Evolutionary conservation across 2,888 invertebrate species (phyloP), one percentile per base, ranked within the genome.

Genomic region (Dioctria rufipes): DNA sequence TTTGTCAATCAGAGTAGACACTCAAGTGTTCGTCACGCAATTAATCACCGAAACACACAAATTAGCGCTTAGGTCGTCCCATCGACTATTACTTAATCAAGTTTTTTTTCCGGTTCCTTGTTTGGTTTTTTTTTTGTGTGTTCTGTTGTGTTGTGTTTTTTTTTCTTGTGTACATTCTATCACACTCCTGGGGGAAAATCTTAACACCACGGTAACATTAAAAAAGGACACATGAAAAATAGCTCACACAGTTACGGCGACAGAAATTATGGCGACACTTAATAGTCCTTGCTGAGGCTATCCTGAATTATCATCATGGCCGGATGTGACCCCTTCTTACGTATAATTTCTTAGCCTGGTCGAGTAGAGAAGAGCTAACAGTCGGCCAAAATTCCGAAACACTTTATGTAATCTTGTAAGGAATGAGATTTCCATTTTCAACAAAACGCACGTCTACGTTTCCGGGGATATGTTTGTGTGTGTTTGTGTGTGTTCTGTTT

Each of bases 201-300:
- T 77, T 77, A 63, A 61, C 77, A 77, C 63, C 63, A 46, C 25
- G 25, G 25, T 25, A 37, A 77, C 63, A 63, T 63, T 77, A 51
- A 63, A 63, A 46, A 25, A 25, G 25, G 77, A 77, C 58, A 40
- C 42, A 77, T 69, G 79, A 78, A 78, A 78, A 65, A 81, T 81
- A 73, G 78, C 73, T 75, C 69, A 66, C 51, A 71, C 43, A 60
- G 25, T 25, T 25, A 65, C 42, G 77, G 77, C 75, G 81, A 78
- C 78, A 63, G 77, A 78, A 69, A 81, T 79, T 78, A 81, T 67
- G 81, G 71, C 67, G 80, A 71, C 80, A 78, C 65, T 80, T 78
- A 58, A 77, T 77, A 75, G 77, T 65, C 77, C 67, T 67, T 54
- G 51, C n/a, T 51, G 66, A 61, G 51, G 13, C 42, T 58, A n/a